These are phyloP conservation scores for Megalonaias nervosa DNA, from an alignment of 1,140 invertebrate genomes.

Conservation along the genomic window DNA sequence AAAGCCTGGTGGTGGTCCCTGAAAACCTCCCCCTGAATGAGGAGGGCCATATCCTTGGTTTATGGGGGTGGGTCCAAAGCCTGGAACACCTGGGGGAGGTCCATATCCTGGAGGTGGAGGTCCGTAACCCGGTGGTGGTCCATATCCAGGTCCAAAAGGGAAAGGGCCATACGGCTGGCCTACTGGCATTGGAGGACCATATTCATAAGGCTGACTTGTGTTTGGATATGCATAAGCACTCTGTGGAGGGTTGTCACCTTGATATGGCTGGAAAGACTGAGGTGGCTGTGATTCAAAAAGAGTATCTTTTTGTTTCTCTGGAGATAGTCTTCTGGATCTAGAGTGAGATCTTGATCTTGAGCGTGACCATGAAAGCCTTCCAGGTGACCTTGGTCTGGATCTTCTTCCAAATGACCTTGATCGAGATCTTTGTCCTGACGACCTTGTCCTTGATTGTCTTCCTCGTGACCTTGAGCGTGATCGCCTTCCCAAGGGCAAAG, in stretches of 20 bases:
- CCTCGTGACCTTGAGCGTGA: conserved; percentile 15
- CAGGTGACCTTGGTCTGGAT: conserved; percentile 4
- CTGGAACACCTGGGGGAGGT: conserved; percentile 15
- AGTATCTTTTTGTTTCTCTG: neutral
- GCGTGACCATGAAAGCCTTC: neutral
- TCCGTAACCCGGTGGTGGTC: conserved; percentile 18
- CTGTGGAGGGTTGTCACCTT: conserved; percentile 3
- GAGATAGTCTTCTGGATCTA: neutral
- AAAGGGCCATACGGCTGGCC: neutral
- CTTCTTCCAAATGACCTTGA: neutral
- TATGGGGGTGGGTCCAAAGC: neutral
- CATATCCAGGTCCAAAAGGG: neutral
- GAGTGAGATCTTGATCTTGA: conserved; percentile 4
- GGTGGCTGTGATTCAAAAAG: neutral
- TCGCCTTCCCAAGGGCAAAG: neutral
- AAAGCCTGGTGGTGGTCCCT: conserved; percentile 18
- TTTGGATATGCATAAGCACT: neutral
- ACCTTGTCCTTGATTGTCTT: neutral
- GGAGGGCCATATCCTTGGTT: neutral
- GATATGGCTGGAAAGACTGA: neutral
- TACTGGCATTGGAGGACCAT: neutral
- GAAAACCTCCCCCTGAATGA: neutral
- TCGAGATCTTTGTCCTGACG: neutral
- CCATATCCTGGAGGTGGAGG: conserved; percentile 13
- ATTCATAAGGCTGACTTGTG: neutral